Conservation (phyloP, 1,140 invertebrate genomes). For the Aphaenogaster floridana region DNA sequence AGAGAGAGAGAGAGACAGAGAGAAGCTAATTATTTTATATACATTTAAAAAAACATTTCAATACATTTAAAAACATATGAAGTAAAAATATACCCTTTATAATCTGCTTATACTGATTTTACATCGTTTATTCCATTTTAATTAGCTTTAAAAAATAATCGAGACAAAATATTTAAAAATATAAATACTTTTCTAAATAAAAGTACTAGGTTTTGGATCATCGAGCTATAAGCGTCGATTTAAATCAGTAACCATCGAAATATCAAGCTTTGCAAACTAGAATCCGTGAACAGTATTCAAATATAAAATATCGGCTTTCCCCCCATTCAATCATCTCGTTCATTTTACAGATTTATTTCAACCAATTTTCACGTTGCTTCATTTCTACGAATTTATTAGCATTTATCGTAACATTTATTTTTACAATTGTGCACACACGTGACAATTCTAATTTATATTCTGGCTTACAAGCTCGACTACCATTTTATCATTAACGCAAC, state of each 20-base stretch:
- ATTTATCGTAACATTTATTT: constrained; percentile 53
- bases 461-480: neutral
- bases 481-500: constrained; percentile 7
- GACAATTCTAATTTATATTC: constrained; percentile 42
- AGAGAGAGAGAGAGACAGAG: neutral
- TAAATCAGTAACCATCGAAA: constrained; percentile 16
- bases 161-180: neutral
- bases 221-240: neutral
- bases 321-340: constrained; percentile 20
- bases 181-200: neutral
- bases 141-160: neutral
- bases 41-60: neutral
- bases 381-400: constrained; percentile 49
- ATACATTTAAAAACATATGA: neutral
- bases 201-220: neutral
- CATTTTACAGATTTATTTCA: constrained; percentile 42
- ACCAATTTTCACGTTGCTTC: constrained; percentile 33
- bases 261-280: constrained; percentile 6
- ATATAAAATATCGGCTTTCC: constrained; percentile 37
- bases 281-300: constrained; percentile 23
- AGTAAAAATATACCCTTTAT: neutral
- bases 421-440: constrained; percentile 3
- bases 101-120: neutral
- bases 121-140: neutral
- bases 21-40: neutral